Evolutionary conservation across 2,113 vertebrate genomes (phyloP), one percentile per base, ranked within the genome.

Genomic region (Lampris megalopsis): DNA sequence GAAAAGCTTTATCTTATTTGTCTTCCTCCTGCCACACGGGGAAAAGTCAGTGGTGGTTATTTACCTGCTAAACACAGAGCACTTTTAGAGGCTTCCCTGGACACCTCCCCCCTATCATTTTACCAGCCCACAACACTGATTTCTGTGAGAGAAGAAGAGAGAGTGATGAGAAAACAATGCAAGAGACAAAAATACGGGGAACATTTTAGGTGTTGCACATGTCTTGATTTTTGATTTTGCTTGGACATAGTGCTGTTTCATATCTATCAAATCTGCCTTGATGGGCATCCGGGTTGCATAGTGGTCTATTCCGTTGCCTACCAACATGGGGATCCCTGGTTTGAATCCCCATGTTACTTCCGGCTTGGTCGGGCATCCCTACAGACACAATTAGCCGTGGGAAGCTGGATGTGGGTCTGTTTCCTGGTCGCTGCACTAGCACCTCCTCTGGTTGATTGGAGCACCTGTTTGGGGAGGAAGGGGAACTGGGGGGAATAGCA

Each of bases 1-100:
- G 86, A 73, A 88, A 85, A 84, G 76, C 88, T 72, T 40, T 24
- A 74, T 82, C 64, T 84, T 88, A 84, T 91, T 91, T 89, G 86
- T 84, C 87, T 91, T 92, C 89, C 89, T 90, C 85, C 81, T 13
- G n/a, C 36, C 49, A 73, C 83, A 81, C 91, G 81, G 90, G 85
- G 87, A 89, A 81, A 73, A 73, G 81, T 83, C 82, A 4, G 82
- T 80, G 70, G 85, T 88, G 88, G 86, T 91, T 91, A 83, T 92
- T 90, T 91, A 90, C 86, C 88, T 80, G 88, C 80, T 72, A 62
- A 78, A 82, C 81, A 84, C 78, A 67, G 81, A 71, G 57, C 83
- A 73, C 86, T 85, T 80, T 84, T 83, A 74, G 1, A 77, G 57
- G 63, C 77, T 63, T 79, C 81, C 84, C 59, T 0, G 0, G 83